Evolutionary conservation across 2,113 vertebrate species (phyloP), one percentile per base, ranked within the genome.

Genomic region (Gorsachius goisagi): DNA sequence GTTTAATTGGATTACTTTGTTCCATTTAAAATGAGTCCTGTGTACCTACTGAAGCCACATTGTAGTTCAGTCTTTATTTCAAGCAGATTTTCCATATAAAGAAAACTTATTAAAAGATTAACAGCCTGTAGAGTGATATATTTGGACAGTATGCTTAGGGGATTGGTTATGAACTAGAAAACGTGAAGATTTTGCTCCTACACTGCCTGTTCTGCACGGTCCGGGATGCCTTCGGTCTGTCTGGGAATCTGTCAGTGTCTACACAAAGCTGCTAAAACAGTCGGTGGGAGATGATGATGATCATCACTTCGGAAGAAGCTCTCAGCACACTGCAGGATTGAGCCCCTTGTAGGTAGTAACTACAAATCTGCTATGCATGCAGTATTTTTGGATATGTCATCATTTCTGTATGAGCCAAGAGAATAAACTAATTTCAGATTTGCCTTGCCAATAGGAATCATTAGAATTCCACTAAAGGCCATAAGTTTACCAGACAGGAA

Each of bases 401-500:
- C 91, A 79, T 98, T 98, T 97, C 96, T 97, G 49, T 95, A 79
- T 91, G 88, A 97, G 90, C 85, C 95, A 92, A 95, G 96, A 97
- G 90, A 97, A 97, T 96, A 96, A 98, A 98, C 97, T 97, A 85
- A 97, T 97, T 97, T 98, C 95, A 93, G 72, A 85, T 95, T 90
- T 97, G 66, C 93, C 66, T 98, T 97, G 97, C 97, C 97, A 97
- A 94, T 88, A 95, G 67, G 89, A 95, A 96, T 98, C 95, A 97
- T 98, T 97, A 98, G 93, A 97, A 98, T 97, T 98, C 97, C 95
- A 95, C 96, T 95, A 96, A 97, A 97, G 95, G 95, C 97, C 93
- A 44, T 90, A 90, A 80, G 86, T 97, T 97, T 97, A 95, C 97
- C 63, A 95, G 96, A 88, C 90, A 95, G 96, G 90, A 97, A 96